Conservation (phyloP, 1,140 invertebrate genomes). For the Nomia melanderi region DNA sequence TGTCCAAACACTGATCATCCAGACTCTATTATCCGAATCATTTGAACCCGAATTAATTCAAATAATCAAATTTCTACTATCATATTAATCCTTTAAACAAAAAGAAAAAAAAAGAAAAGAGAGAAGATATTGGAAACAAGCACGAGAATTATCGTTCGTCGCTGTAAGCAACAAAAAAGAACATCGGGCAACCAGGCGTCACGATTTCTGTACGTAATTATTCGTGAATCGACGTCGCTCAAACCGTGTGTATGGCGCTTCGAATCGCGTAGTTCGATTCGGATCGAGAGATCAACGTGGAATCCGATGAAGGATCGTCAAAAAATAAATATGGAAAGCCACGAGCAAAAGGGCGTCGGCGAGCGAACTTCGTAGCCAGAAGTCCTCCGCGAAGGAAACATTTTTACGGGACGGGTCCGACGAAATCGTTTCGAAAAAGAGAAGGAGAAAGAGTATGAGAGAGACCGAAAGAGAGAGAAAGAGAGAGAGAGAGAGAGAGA, state of each 20-base stretch:
- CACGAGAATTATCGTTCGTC: neutral
- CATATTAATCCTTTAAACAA: too few species aligned
- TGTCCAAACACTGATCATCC: too few species aligned
- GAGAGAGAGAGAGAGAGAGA: too few species aligned
- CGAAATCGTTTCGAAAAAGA: slow-evolving; percentile 63
- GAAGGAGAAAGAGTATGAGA: too few species aligned
- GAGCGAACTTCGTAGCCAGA: too few species aligned
- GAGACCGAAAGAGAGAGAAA: too few species aligned
- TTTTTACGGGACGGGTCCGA: slow-evolving; percentile 25
- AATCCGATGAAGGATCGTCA: neutral
- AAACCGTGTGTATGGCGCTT: neutral
- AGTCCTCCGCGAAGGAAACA: too few species aligned
- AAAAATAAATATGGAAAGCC: neutral
- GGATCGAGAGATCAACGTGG: neutral
- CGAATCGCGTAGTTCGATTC: neutral
- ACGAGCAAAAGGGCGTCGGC: neutral
- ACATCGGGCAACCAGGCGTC: slow-evolving; percentile 4
- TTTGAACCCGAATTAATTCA: too few species aligned
- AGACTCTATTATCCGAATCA: too few species aligned
- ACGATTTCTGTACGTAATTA: too few species aligned
- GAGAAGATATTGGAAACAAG: slow-evolving; percentile 4
- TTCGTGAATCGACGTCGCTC: neutral
- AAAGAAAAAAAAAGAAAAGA: neutral
- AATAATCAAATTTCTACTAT: too few species aligned
- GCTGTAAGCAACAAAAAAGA: slow-evolving; percentile 8